Base-by-base conservation (phyloP, 1,140 invertebrate species). In the Drosophila rhopaloa region DNA sequence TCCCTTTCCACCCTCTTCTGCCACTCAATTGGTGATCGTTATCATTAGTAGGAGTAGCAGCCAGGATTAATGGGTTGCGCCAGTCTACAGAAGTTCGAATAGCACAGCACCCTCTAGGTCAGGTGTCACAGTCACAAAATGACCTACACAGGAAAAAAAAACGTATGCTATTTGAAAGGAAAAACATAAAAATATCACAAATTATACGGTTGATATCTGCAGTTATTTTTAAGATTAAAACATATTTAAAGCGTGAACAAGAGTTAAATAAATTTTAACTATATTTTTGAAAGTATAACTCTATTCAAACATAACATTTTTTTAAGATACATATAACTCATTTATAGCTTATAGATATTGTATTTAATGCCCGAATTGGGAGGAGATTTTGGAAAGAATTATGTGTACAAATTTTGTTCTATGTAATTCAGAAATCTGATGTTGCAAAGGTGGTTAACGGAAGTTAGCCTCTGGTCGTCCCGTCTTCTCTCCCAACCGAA, bases 1-100 rank as follows among this genome's bases (percentile, higher is more conserved):
- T 47, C 11, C 57, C 24, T 4, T 27, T 44, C 63, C 46, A 59
- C 59, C 59, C 32, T 32, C 27, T 32, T 32, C 46, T 66, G 65
- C 46, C 65, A 81, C 61, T 58, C 58, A 62, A 76, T 46, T 57
- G 54, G 75, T 68, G 37, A 47, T 77, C 61, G 57, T 77, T 60
- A 76, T 76, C 44, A 68, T 59, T 66, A 58, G 61, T 68, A 66
- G 61, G 37, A 58, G 60, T 53, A 72, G 67, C 59, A 24, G 43
- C 24, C 48, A 74, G 48, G 67, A 68, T 68, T 68, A 68, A 68
- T 68, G 65, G 47, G 47, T 53, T 53, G 13, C 40, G 61, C 11
- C n/a, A 14, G 24, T 37, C 24, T 4, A 19, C n/a, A 0, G 32
- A n/a, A 16, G 37, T 4, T 16, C 63, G 44, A 50, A 35, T 29